These are phyloP conservation scores for Dicaeum eximium DNA, from an alignment of 2,113 vertebrate genomes.

Conservation along the genomic window DNA sequence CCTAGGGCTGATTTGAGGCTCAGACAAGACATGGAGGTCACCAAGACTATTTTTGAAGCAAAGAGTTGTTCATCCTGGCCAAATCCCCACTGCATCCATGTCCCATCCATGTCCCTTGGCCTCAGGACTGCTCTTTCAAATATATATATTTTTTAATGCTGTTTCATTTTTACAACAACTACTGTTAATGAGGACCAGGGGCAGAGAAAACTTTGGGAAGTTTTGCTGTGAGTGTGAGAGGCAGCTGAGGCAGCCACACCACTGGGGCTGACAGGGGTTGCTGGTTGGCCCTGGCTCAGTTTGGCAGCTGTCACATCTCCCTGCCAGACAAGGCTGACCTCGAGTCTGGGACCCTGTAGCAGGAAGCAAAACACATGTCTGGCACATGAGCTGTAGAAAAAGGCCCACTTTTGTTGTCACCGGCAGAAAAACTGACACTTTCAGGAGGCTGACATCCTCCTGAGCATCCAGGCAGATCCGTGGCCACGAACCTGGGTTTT, in stretches of 20 bases:
- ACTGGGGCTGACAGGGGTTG: neutral
- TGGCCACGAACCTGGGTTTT: rapidly evolving
- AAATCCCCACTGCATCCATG: neutral
- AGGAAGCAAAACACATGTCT: neutral
- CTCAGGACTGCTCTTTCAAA: neutral
- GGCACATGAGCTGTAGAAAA: constrained; percentile 1
- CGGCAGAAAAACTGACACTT: neutral
- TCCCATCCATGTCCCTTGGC: neutral
- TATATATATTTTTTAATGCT: neutral
- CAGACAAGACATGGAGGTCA: neutral
- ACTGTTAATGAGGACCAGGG: neutral
- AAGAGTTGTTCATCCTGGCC: neutral
- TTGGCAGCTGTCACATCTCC: constrained; percentile 14
- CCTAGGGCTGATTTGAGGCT: rapidly evolving
- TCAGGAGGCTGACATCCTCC: neutral
- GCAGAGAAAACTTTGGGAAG: neutral
- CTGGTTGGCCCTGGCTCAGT: rapidly evolving
- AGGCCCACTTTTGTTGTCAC: neutral
- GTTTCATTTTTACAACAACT: neutral
- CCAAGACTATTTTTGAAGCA: neutral
- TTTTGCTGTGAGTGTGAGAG: neutral
- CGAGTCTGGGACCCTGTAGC: neutral
- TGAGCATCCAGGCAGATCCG: neutral
- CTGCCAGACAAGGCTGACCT: neutral
- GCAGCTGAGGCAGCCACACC: neutral